Conservation (phyloP, 2,797 vertebrate species). For the Ctenopoma kingsleyae region DNA sequence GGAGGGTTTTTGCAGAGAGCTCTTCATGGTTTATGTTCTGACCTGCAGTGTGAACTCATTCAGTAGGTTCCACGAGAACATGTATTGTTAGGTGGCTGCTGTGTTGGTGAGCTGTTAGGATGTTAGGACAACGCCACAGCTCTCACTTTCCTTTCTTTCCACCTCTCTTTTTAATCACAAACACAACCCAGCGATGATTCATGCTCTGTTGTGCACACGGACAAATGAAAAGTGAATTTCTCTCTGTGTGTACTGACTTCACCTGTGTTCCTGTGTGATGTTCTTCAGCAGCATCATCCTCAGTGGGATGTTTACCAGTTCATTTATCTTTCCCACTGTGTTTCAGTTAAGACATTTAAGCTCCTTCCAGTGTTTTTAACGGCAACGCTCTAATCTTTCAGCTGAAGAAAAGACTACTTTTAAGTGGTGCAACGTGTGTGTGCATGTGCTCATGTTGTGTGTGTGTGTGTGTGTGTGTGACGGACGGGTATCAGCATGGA, state of each 20-base stretch:
- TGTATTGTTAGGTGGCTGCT: too few species aligned
- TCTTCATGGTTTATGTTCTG: too few species aligned
- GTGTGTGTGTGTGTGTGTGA: conserved; percentile 17
- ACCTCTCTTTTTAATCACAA: conserved; percentile 15
- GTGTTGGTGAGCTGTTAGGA: too few species aligned
- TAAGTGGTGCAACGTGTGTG: not conserved
- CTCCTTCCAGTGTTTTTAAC: conserved; percentile 2
- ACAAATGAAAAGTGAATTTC: conserved; percentile 6
- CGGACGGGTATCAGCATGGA: conserved; percentile 83
- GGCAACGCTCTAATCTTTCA: not conserved
- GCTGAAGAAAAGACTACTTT: conserved; percentile 11
- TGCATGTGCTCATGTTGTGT: conserved; percentile 4
- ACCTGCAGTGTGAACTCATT: too few species aligned
- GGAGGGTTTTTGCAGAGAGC: too few species aligned
- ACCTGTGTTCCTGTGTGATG: not conserved
- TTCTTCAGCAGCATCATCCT: not conserved
- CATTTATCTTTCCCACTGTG: not conserved
- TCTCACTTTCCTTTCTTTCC: conserved; percentile 3
- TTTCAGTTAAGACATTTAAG: not conserved
- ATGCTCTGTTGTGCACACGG: not conserved
- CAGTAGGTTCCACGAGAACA: too few species aligned
- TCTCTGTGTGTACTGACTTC: not conserved
- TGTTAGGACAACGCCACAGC: not conserved
- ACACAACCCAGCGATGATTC: not conserved
- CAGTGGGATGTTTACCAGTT: not conserved